phyloP scores from a whole-genome alignment of 2,113 vertebrate genomes.

The Anoura caudifer region DNA sequence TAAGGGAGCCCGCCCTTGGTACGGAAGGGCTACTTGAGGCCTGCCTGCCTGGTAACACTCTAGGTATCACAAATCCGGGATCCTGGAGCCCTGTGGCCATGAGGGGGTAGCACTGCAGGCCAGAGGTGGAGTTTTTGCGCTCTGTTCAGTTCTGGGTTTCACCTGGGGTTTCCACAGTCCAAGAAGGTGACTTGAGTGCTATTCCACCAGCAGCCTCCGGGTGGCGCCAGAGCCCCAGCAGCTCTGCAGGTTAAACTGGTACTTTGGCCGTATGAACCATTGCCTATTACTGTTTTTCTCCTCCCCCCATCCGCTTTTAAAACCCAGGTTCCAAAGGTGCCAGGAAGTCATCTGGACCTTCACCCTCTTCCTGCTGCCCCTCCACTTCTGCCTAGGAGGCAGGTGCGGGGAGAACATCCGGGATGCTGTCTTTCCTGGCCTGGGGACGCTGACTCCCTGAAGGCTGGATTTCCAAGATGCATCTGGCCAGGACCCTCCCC shows the following conservation, averaged over 20 bases:
- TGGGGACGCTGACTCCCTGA: not conserved
- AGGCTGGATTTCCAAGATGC: not conserved
- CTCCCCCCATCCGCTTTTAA: not conserved
- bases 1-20: not conserved
- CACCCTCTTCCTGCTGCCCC: not conserved
- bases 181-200: not conserved
- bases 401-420: not conserved
- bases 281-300: not conserved
- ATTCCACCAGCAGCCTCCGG: not conserved
- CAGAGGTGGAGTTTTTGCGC: not conserved
- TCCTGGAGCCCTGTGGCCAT: not conserved
- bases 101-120: not conserved
- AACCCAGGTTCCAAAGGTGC: slow-evolving; percentile 60
- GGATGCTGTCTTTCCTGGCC: not conserved
- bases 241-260: too few relatives aligned
- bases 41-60: not conserved
- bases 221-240: not conserved
- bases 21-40: not conserved
- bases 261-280: not conserved
- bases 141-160: not conserved
- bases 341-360: slow-evolving; percentile 27
- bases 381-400: slow-evolving; percentile 46
- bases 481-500: not conserved
- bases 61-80: not conserved
- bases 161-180: not conserved